Percentiles rank a stretch among this genome's conserved stretches.
Conservation (phyloP, 1,140 invertebrate genomes). For the Drosophila equinoxialis region DNA sequence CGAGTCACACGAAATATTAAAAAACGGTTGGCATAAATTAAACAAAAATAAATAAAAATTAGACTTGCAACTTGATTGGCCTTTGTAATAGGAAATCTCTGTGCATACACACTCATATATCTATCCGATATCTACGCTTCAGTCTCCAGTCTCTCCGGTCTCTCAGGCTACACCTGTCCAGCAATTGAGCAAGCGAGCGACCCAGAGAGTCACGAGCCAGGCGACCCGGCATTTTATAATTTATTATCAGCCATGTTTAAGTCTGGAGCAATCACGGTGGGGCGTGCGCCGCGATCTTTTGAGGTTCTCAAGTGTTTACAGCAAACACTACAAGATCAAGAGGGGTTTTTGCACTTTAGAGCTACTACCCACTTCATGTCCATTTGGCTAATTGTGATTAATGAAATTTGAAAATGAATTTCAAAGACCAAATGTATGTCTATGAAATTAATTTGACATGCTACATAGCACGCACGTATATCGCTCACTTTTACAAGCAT, state of each 20-base stretch:
- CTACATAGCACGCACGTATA: no score
- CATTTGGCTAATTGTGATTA: conserved; percentile 11
- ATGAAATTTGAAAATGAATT: neutral
- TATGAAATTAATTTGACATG: no score
- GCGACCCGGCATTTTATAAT: conserved; percentile 15
- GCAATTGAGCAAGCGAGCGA: neutral
- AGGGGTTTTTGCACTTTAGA: conserved; percentile 12
- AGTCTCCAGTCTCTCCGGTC: no score
- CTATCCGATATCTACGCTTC: neutral
- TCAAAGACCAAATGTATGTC: no score
- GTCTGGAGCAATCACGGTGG: conserved; percentile 15
- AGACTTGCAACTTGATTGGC: conserved; percentile 13
- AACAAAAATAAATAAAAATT: conserved; percentile 17
- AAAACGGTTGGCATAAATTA: conserved; percentile 14
- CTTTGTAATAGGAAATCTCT: conserved; percentile 12
- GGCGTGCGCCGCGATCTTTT: conserved; percentile 12
- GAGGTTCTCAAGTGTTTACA: conserved; percentile 16
- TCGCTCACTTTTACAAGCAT: no score
- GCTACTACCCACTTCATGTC: neutral
- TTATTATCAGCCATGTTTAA: conserved; percentile 14
- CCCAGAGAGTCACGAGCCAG: conserved; percentile 12
- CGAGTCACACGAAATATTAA: conserved; percentile 21
- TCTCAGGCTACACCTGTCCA: conserved; percentile 3
- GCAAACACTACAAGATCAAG: conserved; percentile 3
- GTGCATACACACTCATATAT: neutral